phyloP scores from a whole-genome alignment of 2,888 invertebrate genomes.

The Eilema griseolum region DNA sequence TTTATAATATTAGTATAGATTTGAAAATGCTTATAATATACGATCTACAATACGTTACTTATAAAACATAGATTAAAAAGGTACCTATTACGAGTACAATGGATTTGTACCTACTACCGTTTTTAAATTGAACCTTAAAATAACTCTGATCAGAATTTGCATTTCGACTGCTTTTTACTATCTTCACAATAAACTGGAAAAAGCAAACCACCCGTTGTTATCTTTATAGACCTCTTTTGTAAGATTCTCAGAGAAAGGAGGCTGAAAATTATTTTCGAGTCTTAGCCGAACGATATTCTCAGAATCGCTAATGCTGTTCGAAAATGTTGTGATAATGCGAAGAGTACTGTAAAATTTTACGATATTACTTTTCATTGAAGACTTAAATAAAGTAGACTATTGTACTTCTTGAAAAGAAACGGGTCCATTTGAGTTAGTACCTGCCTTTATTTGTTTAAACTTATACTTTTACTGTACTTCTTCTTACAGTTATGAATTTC shows the following conservation, averaged over 20 bases:
- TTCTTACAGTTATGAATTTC: too few species aligned
- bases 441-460: not conserved
- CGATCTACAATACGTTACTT: not conserved
- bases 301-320: constrained; percentile 20
- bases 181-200: constrained; percentile 15
- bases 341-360: constrained; percentile 16
- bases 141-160: constrained; percentile 17
- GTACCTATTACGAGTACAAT: too few species aligned
- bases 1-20: too few species aligned
- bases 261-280: constrained; percentile 31
- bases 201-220: constrained; percentile 27
- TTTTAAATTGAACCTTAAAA: constrained; percentile 13
- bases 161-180: constrained; percentile 11
- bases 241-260: constrained; percentile 28
- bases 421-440: not conserved
- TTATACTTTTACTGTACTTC: not conserved
- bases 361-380: constrained; percentile 9
- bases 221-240: constrained; percentile 46
- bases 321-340: constrained; percentile 17
- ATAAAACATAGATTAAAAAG: not conserved
- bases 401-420: not conserved
- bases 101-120: not conserved
- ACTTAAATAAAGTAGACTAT: constrained; percentile 8
- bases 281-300: constrained; percentile 23
- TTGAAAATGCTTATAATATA: not conserved